Evolutionary conservation across 2,113 vertebrate species (phyloP).

Genomic region (Cinclus mexicanus): DNA sequence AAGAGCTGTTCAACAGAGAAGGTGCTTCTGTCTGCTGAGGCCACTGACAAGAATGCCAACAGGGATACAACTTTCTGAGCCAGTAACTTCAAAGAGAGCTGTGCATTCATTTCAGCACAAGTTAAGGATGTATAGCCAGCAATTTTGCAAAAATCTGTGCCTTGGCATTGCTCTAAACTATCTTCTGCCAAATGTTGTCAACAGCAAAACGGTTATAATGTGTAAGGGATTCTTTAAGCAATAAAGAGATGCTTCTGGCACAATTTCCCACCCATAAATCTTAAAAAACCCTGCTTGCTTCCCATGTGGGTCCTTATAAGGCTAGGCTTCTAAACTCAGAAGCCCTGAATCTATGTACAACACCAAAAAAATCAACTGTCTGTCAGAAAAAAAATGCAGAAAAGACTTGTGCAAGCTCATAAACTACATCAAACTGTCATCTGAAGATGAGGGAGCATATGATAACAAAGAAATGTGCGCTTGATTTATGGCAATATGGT

Average conservation of each 20-base stretch:
- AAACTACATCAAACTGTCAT: neutral
- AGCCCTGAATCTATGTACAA: neutral
- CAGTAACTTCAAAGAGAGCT: conserved; percentile 11
- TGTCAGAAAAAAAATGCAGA: neutral
- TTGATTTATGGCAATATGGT: neutral
- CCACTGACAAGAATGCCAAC: neutral
- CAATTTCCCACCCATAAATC: neutral
- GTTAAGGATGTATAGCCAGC: neutral
- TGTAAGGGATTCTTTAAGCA: neutral
- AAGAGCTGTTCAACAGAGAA: conserved; percentile 5
- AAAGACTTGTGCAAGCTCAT: neutral
- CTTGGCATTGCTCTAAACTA: neutral
- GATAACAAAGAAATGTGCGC: neutral
- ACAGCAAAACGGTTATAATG: neutral
- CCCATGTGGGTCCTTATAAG: neutral
- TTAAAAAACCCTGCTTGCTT: neutral
- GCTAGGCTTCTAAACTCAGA: neutral
- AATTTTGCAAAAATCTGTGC: neutral
- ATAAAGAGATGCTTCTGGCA: neutral
- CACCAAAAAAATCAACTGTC: neutral
- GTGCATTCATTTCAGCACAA: neutral
- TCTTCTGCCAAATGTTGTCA: neutral
- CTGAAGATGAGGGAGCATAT: neutral
- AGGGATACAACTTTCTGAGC: neutral
- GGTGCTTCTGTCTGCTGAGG: conserved; percentile 1